phyloP scores from a whole-genome alignment of 2,888 invertebrate species.

The Entomobrya multifasciata region DNA sequence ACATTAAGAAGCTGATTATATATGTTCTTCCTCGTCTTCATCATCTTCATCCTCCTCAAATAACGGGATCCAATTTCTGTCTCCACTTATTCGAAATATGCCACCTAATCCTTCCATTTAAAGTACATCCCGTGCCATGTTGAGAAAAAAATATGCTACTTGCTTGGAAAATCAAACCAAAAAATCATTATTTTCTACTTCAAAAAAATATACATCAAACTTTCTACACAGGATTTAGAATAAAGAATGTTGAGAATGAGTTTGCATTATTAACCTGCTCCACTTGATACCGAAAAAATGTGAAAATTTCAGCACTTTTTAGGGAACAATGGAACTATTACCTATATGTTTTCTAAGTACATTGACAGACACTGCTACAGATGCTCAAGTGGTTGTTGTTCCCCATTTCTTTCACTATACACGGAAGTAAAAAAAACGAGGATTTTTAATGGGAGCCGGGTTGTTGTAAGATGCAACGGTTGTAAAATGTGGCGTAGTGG shows the following conservation, averaged over 20 bases:
- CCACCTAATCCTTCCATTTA: too few relatives aligned
- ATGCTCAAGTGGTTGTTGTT: constrained; percentile 29
- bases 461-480: neutral
- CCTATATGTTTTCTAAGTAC: neutral
- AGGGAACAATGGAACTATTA: neutral
- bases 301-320: constrained; percentile 29
- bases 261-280: neutral
- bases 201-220: too few relatives aligned
- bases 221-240: too few relatives aligned
- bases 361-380: neutral
- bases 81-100: too few relatives aligned
- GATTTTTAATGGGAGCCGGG: constrained; percentile 27
- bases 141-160: neutral
- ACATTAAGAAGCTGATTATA: constrained; percentile 37
- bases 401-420: neutral
- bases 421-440: neutral
- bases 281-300: neutral
- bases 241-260: neutral
- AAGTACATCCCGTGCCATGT: neutral
- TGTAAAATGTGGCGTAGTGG: neutral
- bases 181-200: too few relatives aligned
- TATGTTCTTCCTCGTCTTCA: neutral
- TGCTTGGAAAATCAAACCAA: too few relatives aligned
- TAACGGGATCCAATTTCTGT: too few relatives aligned
- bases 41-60: neutral